Evolutionary conservation across 1,140 invertebrate genomes (phyloP).

Genomic region (Holotrichia oblita): DNA sequence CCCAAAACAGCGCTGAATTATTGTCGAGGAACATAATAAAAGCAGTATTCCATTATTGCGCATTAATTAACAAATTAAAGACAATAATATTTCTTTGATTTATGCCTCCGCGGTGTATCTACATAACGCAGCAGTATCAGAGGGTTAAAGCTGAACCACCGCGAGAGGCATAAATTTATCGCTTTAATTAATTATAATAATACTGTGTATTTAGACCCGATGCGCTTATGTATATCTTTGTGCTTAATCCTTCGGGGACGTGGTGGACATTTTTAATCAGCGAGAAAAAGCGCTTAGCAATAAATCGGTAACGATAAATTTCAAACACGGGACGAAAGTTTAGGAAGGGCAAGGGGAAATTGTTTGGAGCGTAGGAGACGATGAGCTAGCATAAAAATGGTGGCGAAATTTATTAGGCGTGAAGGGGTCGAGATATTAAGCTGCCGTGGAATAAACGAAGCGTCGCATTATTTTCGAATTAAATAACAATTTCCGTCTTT

Average conservation of each 20-base stretch:
- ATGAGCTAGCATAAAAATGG: background rate
- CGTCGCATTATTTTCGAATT: conserved; percentile 1
- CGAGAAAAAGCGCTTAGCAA: background rate
- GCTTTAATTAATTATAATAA: conserved; percentile 29
- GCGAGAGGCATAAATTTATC: background rate
- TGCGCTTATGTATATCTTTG: background rate
- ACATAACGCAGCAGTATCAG: background rate
- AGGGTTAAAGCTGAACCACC: no score
- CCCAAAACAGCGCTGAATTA: background rate
- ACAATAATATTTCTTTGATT: conserved; percentile 34
- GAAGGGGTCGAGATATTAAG: background rate
- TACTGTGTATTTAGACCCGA: background rate
- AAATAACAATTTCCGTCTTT: background rate
- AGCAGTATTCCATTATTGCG: conserved; percentile 16
- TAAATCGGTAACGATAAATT: background rate
- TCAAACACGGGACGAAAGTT: background rate
- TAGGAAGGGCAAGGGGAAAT: background rate
- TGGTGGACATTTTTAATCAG: background rate
- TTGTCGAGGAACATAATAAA: background rate
- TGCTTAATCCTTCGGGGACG: background rate
- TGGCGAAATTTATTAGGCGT: background rate
- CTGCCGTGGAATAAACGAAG: background rate
- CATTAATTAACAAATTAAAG: conserved; percentile 35
- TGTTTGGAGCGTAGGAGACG: no score
- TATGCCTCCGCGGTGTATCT: conserved; percentile 26